phyloP scores from a whole-genome alignment of 2,113 vertebrate genomes.

The Cynoglossus semilaevis region DNA sequence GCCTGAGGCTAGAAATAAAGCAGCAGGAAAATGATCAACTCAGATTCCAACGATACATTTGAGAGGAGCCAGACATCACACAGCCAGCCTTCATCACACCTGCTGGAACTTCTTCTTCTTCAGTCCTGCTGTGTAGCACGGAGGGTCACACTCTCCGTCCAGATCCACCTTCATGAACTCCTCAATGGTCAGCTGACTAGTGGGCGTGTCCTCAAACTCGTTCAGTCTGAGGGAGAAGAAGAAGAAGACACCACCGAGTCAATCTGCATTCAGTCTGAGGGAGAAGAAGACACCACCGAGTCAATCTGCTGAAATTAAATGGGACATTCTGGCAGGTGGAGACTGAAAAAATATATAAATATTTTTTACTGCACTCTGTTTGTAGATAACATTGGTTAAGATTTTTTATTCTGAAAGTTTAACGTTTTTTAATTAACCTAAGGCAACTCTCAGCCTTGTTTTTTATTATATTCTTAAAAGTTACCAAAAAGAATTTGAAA shows the following conservation, averaged over 20 bases:
- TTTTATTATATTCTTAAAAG: too few species aligned
- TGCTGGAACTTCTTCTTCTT: conserved; percentile 81
- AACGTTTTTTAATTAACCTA: too few species aligned
- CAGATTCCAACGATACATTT: conserved; percentile 1
- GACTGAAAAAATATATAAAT: too few species aligned
- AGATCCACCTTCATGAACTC: conserved; percentile 95
- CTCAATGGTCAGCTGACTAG: conserved; percentile 92
- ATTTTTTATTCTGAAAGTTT: too few species aligned
- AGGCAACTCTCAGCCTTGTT: too few species aligned
- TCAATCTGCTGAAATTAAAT: too few species aligned
- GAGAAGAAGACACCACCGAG: too few species aligned
- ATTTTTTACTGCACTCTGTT: too few species aligned
- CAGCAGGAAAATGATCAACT: conserved; percentile 8
- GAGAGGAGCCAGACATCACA: background rate
- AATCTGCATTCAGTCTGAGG: too few species aligned
- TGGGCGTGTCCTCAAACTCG: conserved; percentile 95
- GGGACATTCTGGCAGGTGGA: too few species aligned
- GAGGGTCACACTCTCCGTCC: conserved; percentile 93
- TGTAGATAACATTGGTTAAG: too few species aligned
- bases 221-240: conserved; percentile 75
- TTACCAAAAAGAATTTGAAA: too few species aligned
- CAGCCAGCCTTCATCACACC: conserved; percentile 66
- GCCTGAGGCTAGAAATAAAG: conserved; percentile 8
- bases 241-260: background rate
- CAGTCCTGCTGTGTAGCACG: conserved; percentile 87